Conservation (phyloP, 2,113 vertebrate species). For the Pardalotus punctatus region DNA sequence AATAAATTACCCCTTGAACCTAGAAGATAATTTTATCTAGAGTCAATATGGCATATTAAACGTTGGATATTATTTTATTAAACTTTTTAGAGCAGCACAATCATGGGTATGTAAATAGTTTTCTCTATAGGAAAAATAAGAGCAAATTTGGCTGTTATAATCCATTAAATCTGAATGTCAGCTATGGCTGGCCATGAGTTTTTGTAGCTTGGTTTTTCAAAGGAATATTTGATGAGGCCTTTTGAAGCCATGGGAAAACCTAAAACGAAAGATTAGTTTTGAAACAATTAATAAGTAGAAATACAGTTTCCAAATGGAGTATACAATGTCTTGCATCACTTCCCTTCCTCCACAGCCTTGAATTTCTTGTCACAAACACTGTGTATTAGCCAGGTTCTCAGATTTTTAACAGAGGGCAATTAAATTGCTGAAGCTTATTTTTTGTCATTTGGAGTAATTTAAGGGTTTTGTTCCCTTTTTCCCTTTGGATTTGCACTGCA, state of each 20-base stretch:
- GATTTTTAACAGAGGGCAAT: not conserved
- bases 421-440: not conserved
- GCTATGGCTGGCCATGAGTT: not conserved
- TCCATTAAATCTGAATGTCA: not conserved
- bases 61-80: not conserved
- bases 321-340: not conserved
- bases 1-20: not conserved
- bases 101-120: not conserved
- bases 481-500: not conserved
- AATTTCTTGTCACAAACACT: not conserved
- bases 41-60: not conserved
- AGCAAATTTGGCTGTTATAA: not conserved
- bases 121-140: not conserved
- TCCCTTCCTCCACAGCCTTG: not conserved
- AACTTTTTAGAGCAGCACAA: not conserved
- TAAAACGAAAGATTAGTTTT: not conserved
- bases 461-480: not conserved
- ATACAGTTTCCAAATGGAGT: not conserved
- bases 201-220: not conserved
- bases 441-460: not conserved
- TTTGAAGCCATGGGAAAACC: not conserved
- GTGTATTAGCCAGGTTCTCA: not conserved
- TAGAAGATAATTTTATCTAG: not conserved
- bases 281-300: not conserved
- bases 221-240: not conserved